These are phyloP conservation scores for Amblyjoppa proteus DNA, from an alignment of 2,888 invertebrate species.

Conservation along the genomic window DNA sequence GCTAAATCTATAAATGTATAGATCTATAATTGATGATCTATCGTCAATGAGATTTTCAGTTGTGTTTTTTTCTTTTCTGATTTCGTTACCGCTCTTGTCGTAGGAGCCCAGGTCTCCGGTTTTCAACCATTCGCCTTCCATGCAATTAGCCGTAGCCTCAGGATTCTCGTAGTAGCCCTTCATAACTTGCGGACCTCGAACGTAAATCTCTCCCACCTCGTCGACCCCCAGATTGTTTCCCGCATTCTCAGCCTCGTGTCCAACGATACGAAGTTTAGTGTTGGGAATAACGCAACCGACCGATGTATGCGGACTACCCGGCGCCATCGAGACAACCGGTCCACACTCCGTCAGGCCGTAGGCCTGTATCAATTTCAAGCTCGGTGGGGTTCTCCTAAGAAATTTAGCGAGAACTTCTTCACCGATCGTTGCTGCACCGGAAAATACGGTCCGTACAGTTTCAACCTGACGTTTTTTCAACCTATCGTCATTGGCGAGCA, in stretches of 20 bases:
- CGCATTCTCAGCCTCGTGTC: constrained; percentile 64
- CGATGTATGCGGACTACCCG: constrained; percentile 43
- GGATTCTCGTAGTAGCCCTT: constrained; percentile 91
- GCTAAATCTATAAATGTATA: neutral
- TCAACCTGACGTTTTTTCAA: constrained; percentile 88
- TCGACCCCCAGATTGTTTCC: constrained; percentile 69
- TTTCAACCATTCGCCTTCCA: constrained; percentile 91
- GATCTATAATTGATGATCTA: neutral
- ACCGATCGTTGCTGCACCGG: constrained; percentile 91
- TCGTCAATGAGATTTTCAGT: neutral
- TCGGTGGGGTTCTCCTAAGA: constrained; percentile 84
- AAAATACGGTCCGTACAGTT: constrained; percentile 86
- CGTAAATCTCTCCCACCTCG: constrained; percentile 90
- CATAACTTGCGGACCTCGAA: constrained; percentile 94
- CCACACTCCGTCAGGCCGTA: constrained; percentile 92
- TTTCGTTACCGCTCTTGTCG: constrained; percentile 87
- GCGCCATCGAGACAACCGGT: constrained; percentile 85
- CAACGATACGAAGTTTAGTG: constrained; percentile 83
- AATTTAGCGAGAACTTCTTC: constrained; percentile 87
- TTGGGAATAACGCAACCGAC: constrained; percentile 84
- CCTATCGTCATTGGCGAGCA: constrained; percentile 75
- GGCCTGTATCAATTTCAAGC: constrained; percentile 86
- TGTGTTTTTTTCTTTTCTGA: neutral
- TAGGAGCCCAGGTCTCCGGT: constrained; percentile 90
- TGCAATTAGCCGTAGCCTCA: constrained; percentile 89